Conservation (phyloP, 2,797 vertebrate genomes). For the Poeciliopsis presidionis region DNA sequence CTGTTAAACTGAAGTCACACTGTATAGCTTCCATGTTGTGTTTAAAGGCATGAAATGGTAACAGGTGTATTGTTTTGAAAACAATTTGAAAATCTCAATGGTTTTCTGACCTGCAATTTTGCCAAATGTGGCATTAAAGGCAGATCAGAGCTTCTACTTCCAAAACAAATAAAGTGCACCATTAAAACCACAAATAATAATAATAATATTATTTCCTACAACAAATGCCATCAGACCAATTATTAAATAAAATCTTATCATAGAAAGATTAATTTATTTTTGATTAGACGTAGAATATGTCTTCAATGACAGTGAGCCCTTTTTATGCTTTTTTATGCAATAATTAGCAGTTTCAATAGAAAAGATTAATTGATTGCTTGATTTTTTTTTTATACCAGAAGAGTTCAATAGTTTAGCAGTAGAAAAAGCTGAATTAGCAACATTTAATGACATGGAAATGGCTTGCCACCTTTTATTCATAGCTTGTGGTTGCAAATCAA, state of each 20-base stretch:
- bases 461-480: slow-evolving; percentile 1
- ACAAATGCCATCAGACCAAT: background rate
- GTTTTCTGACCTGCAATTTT: background rate
- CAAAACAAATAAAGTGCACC: background rate
- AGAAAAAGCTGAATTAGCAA: background rate
- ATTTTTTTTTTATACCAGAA: background rate
- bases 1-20: background rate
- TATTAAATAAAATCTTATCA: background rate
- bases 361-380: background rate
- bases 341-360: background rate
- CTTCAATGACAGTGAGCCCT: background rate
- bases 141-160: background rate
- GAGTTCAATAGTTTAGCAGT: background rate
- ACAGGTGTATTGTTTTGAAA: background rate
- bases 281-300: background rate
- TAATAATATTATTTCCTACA: background rate
- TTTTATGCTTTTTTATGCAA: background rate
- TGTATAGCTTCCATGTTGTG: background rate
- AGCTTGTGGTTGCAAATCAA: background rate
- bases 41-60: background rate
- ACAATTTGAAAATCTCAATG: background rate
- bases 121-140: background rate
- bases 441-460: slow-evolving; percentile 9
- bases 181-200: background rate
- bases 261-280: background rate